A percentile compares a stretch with the other conserved stretches of the same genome.
phyloP scores from a whole-genome alignment of 2,888 invertebrate genomes.

The Hipparchia sbordonii region DNA sequence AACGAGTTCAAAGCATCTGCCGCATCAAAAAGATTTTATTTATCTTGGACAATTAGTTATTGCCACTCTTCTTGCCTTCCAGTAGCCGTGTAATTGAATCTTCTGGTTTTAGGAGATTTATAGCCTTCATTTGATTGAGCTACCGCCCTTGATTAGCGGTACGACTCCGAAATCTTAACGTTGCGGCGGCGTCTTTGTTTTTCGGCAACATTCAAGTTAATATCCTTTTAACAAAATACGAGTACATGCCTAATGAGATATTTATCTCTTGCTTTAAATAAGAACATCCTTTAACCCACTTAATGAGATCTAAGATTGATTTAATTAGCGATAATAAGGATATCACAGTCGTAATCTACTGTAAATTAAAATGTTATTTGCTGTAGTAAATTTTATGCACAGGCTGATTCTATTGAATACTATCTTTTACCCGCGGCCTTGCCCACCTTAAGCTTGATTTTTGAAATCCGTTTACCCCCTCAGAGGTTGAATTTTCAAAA shows the following conservation, averaged over 20 bases:
- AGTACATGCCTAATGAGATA: conserved; percentile 35
- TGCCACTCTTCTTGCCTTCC: conserved; percentile 75
- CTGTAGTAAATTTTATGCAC: neutral
- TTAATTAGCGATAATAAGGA: conserved; percentile 18
- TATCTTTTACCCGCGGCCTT: too few species aligned
- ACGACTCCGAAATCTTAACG: conserved; percentile 14
- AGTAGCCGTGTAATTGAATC: conserved; percentile 81
- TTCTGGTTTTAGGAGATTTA: conserved; percentile 79
- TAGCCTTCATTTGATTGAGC: conserved; percentile 66
- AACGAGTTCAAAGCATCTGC: conserved; percentile 65
- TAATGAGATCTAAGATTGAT: conserved; percentile 15
- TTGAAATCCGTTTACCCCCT: too few species aligned
- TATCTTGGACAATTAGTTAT: conserved; percentile 81
- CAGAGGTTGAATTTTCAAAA: too few species aligned
- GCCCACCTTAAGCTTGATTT: too few species aligned
- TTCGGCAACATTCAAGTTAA: conserved; percentile 47
- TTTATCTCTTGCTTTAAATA: conserved; percentile 32
- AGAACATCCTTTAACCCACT: conserved; percentile 25
- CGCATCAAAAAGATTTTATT: conserved; percentile 77
- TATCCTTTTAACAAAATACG: conserved; percentile 41
- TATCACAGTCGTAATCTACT: neutral
- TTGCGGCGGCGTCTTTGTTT: conserved; percentile 48
- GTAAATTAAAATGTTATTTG: conserved; percentile 10
- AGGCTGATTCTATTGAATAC: neutral
- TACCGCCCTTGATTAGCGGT: conserved; percentile 75